phyloP scores from a whole-genome alignment of 2,888 invertebrate species.

The Ormyrus pomaceus region DNA sequence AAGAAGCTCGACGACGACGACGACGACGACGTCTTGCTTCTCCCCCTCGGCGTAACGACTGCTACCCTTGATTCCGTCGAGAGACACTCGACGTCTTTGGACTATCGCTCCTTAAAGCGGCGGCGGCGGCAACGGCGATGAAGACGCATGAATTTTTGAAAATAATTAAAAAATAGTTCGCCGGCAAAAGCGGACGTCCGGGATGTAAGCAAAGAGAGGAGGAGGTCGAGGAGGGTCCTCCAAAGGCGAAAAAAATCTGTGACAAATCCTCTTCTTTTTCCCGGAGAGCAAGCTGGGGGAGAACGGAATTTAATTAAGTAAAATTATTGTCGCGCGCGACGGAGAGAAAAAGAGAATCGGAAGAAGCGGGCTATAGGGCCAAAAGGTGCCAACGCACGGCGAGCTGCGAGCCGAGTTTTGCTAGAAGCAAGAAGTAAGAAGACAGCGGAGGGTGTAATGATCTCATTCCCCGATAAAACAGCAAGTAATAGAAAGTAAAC shows the following conservation, averaged over 20 bases:
- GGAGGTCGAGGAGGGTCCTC: neutral
- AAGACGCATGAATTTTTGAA: slow-evolving; percentile 26
- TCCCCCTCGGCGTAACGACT: slow-evolving; percentile 47
- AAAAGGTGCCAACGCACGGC: slow-evolving; percentile 60
- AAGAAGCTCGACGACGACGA: slow-evolving; percentile 64
- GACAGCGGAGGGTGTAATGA: slow-evolving; percentile 65
- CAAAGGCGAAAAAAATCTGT: slow-evolving; percentile 45
- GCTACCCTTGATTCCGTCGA: slow-evolving; percentile 57
- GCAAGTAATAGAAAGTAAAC: slow-evolving; percentile 72
- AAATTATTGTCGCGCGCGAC: slow-evolving; percentile 71
- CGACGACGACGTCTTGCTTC: slow-evolving; percentile 12
- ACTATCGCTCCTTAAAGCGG: too few relatives aligned
- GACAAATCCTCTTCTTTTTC: slow-evolving; percentile 48
- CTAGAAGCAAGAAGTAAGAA: too few relatives aligned
- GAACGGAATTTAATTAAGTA: slow-evolving; percentile 76
- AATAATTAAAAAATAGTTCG: slow-evolving; percentile 47
- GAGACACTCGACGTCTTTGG: slow-evolving; percentile 47
- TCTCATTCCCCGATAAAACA: slow-evolving; percentile 73
- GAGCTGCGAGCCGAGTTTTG: too few relatives aligned
- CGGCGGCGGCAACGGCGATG: too few relatives aligned
- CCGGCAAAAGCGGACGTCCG: neutral
- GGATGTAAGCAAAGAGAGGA: neutral
- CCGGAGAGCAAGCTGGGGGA: slow-evolving; percentile 49
- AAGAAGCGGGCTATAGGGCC: slow-evolving; percentile 53
- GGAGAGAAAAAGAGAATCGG: slow-evolving; percentile 55